Evolutionary conservation across 2,888 invertebrate species (phyloP), one percentile per base, ranked within the genome.

Genomic region (Erannis defoliaria): DNA sequence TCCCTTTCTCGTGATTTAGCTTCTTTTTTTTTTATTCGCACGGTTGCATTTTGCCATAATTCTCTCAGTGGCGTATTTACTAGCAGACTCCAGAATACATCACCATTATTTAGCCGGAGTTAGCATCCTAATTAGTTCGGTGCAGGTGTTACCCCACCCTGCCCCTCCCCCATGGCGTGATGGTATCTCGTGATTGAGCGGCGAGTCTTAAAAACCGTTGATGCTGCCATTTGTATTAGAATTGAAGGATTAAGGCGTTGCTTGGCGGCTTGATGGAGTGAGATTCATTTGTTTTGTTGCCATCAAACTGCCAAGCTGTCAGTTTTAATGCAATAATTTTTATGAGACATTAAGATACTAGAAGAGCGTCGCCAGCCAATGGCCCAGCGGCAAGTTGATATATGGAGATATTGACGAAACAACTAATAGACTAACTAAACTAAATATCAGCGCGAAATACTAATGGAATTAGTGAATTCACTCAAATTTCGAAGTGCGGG

Each of bases 31-130:
- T n/a, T n/a, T n/a, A n/a, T 26, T 26, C 26, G 4, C 1, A 26
- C 26, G 26, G 8, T 4, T 31, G 29, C 29, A 9, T 26, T 31
- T 18, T 31, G 18, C 31, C 9, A 46, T 18, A 10, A 18, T 19
- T 33, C 3, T 46, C 18, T 31, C 2, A 16, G 45, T n/a, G 8
- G 18, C 29, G 31, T 46, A 45, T 45, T 29, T 31, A 31, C 12
- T 14, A 86, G 85, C 45, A 43, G 5, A 29, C 35, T 26, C 46
- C 10, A 31, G 10, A 50, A 62, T 62, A 40, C 61, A 62, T 62
- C 61, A 55, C 19, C 61, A 46, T 62, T 51, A 62, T 49, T 88
- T 84, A 86, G 82, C 78, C 72, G 82, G 82, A 80, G 83, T 78
- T 70, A 66, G 67, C 59, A 65, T 69, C 58, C 70, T 74, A 76